A percentile compares a stretch with the other conserved stretches of the same genome.
phyloP scores from a whole-genome alignment of 2,113 vertebrate genomes.

The Melanotaenia duboulayi region DNA sequence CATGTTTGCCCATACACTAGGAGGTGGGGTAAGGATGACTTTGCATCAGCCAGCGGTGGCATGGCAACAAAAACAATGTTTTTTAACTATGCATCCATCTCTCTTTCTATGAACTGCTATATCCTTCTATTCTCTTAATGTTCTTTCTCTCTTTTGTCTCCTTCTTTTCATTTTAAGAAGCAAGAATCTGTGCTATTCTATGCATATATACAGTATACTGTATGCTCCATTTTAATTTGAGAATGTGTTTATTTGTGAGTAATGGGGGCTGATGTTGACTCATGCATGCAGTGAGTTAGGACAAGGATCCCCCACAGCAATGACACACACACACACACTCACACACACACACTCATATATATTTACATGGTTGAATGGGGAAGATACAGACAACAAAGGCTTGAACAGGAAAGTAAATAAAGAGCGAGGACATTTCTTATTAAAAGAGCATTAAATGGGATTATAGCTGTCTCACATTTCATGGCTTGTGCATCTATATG shows the following conservation, averaged over 20 bases:
- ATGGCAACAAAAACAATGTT: constrained; percentile 24
- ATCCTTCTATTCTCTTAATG: background rate
- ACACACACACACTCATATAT: constrained; percentile 12
- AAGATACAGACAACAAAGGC: constrained; percentile 8
- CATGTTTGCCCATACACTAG: constrained; percentile 17
- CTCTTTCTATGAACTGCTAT: background rate
- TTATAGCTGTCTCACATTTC: background rate
- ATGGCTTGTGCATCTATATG: background rate
- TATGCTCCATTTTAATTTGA: constrained; percentile 29
- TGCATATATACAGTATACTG: constrained; percentile 15
- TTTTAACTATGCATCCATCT: constrained; percentile 14
- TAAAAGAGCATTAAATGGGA: constrained; percentile 15
- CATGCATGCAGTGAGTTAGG: constrained; percentile 61
- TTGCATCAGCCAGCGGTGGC: background rate
- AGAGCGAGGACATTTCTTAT: background rate
- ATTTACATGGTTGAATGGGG: constrained; percentile 38
- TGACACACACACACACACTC: constrained; percentile 24
- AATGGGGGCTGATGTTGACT: constrained; percentile 55
- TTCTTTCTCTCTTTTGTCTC: background rate
- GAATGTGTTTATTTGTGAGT: constrained; percentile 40
- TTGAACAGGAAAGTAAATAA: background rate
- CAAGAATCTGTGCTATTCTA: background rate
- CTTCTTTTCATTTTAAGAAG: background rate
- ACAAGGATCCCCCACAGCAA: constrained; percentile 64
- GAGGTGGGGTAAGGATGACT: constrained; percentile 32